A percentile compares a stretch with the other conserved stretches of the same genome.
Evolutionary conservation across 2,113 vertebrate genomes (phyloP).

Genomic region (Hippocampus comes): DNA sequence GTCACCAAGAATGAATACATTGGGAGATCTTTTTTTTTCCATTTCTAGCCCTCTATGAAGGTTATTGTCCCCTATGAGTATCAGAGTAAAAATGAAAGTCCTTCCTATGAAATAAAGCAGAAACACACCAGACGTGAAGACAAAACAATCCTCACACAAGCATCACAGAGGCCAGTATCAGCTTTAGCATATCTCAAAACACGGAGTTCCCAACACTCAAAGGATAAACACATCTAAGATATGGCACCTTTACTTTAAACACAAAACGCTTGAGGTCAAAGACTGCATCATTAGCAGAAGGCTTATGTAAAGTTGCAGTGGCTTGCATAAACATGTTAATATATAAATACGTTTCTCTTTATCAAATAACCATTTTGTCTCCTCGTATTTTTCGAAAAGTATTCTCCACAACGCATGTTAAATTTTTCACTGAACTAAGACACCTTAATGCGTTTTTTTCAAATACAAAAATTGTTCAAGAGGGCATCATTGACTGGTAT

Average conservation of each 20-base stretch:
- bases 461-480: too few species aligned
- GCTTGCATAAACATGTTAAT: not conserved
- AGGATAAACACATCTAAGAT: not conserved
- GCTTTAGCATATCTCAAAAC: not conserved
- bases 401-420: not conserved
- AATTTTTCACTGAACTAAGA: not conserved
- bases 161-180: not conserved
- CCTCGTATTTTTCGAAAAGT: not conserved
- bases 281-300: not conserved
- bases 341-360: too few species aligned
- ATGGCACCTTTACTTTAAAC: not conserved
- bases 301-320: not conserved
- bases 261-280: not conserved
- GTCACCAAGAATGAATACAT: not conserved
- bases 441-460: not conserved
- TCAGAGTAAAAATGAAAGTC: not conserved
- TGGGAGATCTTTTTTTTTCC: not conserved
- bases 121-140: not conserved
- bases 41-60: not conserved
- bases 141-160: not conserved
- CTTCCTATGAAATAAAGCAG: not conserved
- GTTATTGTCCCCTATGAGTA: not conserved
- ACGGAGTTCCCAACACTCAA: not conserved
- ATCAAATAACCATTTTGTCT: too few species aligned
- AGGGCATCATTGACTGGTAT: too few species aligned